These are phyloP conservation scores for Stegostoma tigrinum DNA, from an alignment of 2,113 vertebrate species.

Conservation along the genomic window DNA sequence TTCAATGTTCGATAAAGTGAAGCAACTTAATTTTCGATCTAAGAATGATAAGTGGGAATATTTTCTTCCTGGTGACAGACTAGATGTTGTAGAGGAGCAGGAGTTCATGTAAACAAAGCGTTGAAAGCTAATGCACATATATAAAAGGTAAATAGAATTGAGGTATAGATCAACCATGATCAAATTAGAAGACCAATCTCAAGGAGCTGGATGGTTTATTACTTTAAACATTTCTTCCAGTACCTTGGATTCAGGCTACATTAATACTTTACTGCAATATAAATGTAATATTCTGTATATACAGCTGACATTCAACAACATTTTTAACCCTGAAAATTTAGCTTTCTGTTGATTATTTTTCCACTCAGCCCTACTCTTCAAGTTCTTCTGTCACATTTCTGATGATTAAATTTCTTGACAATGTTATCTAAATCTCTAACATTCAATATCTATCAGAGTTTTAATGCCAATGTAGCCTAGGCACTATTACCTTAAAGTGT, in stretches of 20 bases:
- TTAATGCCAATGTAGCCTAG: not conserved
- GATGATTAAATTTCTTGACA: not conserved
- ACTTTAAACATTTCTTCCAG: not conserved
- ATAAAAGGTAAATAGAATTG: not conserved
- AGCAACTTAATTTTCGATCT: not conserved
- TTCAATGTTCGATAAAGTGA: not conserved
- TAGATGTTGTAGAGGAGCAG: not conserved
- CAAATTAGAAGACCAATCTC: not conserved
- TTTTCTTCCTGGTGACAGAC: not conserved
- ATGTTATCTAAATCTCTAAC: not conserved
- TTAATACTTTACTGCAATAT: not conserved
- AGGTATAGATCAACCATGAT: not conserved
- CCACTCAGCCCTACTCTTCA: not conserved
- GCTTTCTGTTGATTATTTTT: not conserved
- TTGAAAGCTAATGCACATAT: not conserved
- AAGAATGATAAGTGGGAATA: not conserved
- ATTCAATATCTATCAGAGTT: not conserved
- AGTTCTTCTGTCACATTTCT: not conserved
- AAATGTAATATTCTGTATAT: not conserved
- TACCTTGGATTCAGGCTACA: not conserved
- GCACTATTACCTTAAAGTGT: not conserved
- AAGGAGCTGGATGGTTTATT: not conserved
- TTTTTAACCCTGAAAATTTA: not conserved
- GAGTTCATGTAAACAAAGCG: not conserved
- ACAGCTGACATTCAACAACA: not conserved